Percentiles rank a stretch among this genome's conserved stretches.
These are phyloP conservation scores for Glomeris maerens DNA, from an alignment of 1,140 invertebrate genomes.

Conservation along the genomic window DNA sequence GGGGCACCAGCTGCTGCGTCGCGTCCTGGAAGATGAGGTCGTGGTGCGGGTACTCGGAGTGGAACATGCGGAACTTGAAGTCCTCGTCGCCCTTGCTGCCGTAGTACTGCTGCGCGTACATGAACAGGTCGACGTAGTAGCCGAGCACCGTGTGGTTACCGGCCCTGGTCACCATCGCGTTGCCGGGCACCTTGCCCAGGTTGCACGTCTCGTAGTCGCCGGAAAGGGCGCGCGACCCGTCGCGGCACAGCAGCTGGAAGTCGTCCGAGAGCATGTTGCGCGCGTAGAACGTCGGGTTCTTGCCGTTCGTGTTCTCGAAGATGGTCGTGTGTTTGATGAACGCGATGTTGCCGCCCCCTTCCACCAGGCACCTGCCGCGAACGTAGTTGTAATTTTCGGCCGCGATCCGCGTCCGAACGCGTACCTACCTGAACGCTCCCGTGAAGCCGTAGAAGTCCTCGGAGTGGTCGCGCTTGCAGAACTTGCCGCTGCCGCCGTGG, in stretches of 20 bases:
- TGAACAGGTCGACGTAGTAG: slow-evolving; percentile 69
- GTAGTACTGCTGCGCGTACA: slow-evolving; percentile 81
- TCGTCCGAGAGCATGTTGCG: slow-evolving; percentile 79
- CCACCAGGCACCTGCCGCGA: slow-evolving; percentile 80
- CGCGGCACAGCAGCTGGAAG: slow-evolving; percentile 83
- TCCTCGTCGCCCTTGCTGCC: slow-evolving; percentile 59
- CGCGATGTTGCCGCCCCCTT: slow-evolving; percentile 86
- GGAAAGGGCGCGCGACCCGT: slow-evolving; percentile 52
- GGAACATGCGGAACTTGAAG: slow-evolving; percentile 76
- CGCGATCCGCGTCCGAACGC: no score
- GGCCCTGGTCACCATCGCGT: slow-evolving; percentile 71
- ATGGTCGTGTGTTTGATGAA: slow-evolving; percentile 83
- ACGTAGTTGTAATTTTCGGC: no score
- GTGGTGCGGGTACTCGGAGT: slow-evolving; percentile 56
- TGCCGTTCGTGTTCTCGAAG: slow-evolving; percentile 75
- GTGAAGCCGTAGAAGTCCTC: slow-evolving; percentile 81
- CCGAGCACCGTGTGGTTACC: slow-evolving; percentile 66
- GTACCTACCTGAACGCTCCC: no score
- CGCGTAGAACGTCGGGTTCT: slow-evolving; percentile 81
- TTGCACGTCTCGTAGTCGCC: slow-evolving; percentile 72
- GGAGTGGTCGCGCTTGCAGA: slow-evolving; percentile 65
- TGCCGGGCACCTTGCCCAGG: slow-evolving; percentile 76
- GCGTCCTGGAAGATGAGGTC: slow-evolving; percentile 89
- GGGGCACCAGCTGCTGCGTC: slow-evolving; percentile 54
- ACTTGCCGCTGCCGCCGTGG: slow-evolving; percentile 63